Evolutionary conservation across 2,888 invertebrate genomes (phyloP).

Genomic region (Dione juno): DNA sequence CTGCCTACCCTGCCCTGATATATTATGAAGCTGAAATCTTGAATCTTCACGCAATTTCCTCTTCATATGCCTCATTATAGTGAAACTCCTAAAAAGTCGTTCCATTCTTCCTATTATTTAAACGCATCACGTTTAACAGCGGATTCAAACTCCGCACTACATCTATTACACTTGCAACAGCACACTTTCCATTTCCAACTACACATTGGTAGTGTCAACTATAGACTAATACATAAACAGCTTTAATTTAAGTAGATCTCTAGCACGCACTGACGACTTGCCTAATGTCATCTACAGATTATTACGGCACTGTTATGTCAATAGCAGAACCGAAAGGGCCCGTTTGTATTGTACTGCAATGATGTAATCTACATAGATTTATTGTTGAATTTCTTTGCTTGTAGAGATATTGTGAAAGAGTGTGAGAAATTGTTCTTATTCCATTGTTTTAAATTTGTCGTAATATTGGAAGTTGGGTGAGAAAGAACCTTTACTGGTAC

Average conservation of each 20-base stretch:
- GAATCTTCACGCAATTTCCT: too few relatives aligned
- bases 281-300: conserved; percentile 26
- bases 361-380: conserved; percentile 1
- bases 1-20: too few relatives aligned
- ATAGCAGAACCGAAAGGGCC: conserved; percentile 4
- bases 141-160: too few relatives aligned
- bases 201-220: background rate
- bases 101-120: too few relatives aligned
- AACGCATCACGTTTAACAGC: too few relatives aligned
- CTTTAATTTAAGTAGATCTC: conserved; percentile 4
- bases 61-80: too few relatives aligned
- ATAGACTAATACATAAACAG: background rate
- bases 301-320: conserved; percentile 12
- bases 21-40: too few relatives aligned
- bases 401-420: background rate
- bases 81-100: too few relatives aligned
- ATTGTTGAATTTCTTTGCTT: background rate
- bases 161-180: too few relatives aligned
- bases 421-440: background rate
- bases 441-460: background rate
- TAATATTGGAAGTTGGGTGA: background rate
- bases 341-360: background rate
- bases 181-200: background rate
- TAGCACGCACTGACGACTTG: background rate
- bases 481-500: too few relatives aligned